phyloP scores from a whole-genome alignment of 2,888 invertebrate species.

The Nymphalis polychloros region DNA sequence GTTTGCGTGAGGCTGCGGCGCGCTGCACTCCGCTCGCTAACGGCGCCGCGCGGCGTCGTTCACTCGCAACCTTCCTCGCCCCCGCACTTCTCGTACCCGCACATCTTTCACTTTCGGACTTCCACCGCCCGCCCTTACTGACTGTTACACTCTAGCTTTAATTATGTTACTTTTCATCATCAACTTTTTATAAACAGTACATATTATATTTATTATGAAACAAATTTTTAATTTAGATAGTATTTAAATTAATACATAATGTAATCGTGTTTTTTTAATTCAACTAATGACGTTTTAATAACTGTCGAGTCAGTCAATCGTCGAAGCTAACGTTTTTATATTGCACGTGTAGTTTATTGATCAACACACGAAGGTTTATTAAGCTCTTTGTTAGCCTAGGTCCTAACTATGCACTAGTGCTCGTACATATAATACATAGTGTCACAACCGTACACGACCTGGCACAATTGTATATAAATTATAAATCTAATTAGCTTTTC shows the following conservation, averaged over 20 bases:
- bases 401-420: slow-evolving; percentile 18
- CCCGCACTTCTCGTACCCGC: slow-evolving; percentile 52
- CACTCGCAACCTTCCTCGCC: slow-evolving; percentile 35
- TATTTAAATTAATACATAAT: too few relatives aligned
- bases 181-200: too few relatives aligned
- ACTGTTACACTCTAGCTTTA: slow-evolving; percentile 6
- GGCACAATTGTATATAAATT: slow-evolving; percentile 12
- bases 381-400: slow-evolving; percentile 31
- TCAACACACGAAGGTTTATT: slow-evolving; percentile 22
- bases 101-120: slow-evolving; percentile 73
- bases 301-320: background rate
- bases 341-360: slow-evolving; percentile 18
- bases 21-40: slow-evolving; percentile 61
- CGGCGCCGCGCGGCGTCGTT: slow-evolving; percentile 59
- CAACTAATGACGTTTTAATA: background rate
- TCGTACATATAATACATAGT: slow-evolving; percentile 5
- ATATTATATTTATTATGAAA: too few relatives aligned
- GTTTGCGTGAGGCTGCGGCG: slow-evolving; percentile 81
- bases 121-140: slow-evolving; percentile 28
- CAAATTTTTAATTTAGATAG: too few relatives aligned
- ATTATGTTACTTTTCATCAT: background rate
- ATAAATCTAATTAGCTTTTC: background rate
- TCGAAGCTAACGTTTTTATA: slow-evolving; percentile 3
- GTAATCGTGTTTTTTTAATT: background rate
- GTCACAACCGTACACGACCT: slow-evolving; percentile 19